Conservation (phyloP, 2,888 invertebrate genomes). For the Sphaeridia pumilis region DNA sequence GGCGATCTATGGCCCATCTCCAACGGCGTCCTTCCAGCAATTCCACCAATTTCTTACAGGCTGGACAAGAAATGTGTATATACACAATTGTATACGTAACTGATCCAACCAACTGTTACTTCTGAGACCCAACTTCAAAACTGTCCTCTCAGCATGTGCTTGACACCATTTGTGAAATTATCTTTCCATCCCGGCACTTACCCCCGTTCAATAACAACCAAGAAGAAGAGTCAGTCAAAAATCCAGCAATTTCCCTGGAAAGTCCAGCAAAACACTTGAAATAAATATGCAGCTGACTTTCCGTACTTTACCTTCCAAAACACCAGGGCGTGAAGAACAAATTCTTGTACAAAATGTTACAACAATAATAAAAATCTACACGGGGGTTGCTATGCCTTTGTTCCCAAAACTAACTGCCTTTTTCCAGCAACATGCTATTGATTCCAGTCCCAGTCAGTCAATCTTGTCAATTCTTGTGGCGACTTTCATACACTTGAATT, state of each 20-base stretch:
- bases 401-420: background rate
- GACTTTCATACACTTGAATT: no score
- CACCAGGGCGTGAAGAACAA: background rate
- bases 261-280: background rate
- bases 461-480: conserved; percentile 21
- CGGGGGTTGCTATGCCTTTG: background rate
- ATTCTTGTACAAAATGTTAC: background rate
- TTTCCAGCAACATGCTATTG: conserved; percentile 15
- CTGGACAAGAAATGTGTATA: background rate
- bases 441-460: no score
- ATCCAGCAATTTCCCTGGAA: background rate
- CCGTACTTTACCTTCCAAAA: conserved; percentile 2
- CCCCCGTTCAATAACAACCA: no score
- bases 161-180: conserved; percentile 22
- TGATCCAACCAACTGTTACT: no score
- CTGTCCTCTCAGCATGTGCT: conserved; percentile 24
- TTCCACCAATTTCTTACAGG: no score
- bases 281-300: conserved; percentile 5
- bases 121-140: conserved; percentile 16
- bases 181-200: no score
- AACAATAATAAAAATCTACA: conserved; percentile 5
- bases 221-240: no score
- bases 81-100: no score
- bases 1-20: no score
- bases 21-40: no score